These are phyloP conservation scores for Dipodomys ordii DNA, from an alignment of 2,113 vertebrate species.

Conservation along the genomic window DNA sequence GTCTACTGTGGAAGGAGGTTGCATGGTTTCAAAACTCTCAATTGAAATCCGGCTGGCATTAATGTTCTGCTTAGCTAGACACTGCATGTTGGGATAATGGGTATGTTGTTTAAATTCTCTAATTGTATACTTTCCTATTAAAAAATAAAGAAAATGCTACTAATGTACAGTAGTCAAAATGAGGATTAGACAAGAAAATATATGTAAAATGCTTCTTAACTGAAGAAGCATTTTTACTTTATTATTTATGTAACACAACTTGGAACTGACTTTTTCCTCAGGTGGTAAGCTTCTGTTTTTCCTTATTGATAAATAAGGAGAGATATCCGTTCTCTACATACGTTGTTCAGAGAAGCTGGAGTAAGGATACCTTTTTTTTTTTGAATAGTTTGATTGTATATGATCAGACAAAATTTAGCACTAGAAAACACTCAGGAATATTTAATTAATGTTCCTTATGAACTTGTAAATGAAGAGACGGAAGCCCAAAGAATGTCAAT, in stretches of 20 bases:
- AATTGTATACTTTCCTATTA: background rate
- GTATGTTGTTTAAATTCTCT: background rate
- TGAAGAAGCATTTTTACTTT: background rate
- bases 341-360: background rate
- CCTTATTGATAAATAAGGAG: no score
- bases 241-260: background rate
- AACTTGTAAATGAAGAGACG: background rate
- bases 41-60: background rate
- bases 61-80: background rate
- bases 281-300: background rate
- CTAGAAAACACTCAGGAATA: background rate
- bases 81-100: background rate
- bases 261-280: background rate
- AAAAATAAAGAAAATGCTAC: constrained; percentile 16
- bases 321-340: background rate
- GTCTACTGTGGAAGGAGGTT: background rate
- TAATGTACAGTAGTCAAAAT: background rate
- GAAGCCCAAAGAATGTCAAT: background rate
- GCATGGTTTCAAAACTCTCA: background rate
- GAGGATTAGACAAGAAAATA: background rate
- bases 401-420: background rate
- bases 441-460: background rate
- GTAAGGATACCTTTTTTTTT: background rate
- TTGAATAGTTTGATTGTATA: background rate
- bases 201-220: background rate